phyloP scores from a whole-genome alignment of 2,113 vertebrate species.

The Esox niger region DNA sequence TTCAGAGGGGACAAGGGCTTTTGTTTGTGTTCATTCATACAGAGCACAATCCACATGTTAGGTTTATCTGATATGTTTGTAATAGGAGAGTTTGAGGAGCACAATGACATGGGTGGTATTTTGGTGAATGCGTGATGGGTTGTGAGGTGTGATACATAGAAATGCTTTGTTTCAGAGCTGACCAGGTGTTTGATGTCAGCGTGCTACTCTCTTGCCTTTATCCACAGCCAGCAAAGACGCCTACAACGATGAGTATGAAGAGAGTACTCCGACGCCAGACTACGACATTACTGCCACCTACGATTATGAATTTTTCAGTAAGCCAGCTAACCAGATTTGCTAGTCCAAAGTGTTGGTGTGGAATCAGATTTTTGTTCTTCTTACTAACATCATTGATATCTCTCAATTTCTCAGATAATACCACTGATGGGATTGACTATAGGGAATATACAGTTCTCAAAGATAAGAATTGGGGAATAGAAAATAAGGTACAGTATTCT shows the following conservation, averaged over 20 bases:
- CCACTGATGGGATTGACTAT: not conserved
- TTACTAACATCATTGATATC: not conserved
- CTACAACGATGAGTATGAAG: constrained; percentile 1
- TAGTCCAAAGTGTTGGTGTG: not conserved
- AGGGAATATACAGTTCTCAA: not conserved
- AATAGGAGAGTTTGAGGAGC: constrained; percentile 1
- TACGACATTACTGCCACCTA: constrained; percentile 20
- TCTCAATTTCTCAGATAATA: not conserved
- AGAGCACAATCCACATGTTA: not conserved
- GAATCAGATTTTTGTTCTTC: not conserved
- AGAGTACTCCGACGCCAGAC: constrained; percentile 7
- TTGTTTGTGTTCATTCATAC: not conserved
- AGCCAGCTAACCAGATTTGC: not conserved
- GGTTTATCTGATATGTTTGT: not conserved
- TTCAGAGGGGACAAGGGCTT: not conserved
- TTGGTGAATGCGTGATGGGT: not conserved
- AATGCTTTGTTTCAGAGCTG: constrained; percentile 9
- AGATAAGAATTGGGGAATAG: not conserved
- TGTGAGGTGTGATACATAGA: not conserved
- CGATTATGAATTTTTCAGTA: constrained; percentile 15
- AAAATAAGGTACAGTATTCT: not conserved
- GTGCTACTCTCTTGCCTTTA: not conserved
- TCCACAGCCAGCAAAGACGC: constrained; percentile 5
- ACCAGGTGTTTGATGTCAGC: not conserved
- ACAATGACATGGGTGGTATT: not conserved